Conservation (phyloP, 1,140 invertebrate genomes). For the Cylas formicarius region DNA sequence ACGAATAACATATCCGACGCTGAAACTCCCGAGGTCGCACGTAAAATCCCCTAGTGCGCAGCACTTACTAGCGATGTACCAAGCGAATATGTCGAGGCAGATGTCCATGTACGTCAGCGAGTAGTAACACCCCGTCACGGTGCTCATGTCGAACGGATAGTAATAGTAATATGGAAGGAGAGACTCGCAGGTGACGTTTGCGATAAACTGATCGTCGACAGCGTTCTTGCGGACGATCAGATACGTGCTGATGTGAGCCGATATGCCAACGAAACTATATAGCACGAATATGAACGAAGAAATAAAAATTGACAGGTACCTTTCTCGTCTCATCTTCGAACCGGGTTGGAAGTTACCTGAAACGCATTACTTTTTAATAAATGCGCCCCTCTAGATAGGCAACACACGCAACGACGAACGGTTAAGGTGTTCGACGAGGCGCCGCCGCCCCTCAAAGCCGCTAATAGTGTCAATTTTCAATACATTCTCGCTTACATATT, state of each 20-base stretch:
- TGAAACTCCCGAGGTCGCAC: constrained; percentile 2
- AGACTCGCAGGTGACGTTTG: constrained; percentile 9
- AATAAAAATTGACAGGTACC: not conserved
- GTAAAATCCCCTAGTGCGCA: not conserved
- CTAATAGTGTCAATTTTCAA: no score
- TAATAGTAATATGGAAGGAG: constrained; percentile 15
- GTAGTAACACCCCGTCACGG: constrained; percentile 11
- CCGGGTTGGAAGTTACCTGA: constrained; percentile 19
- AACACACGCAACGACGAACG: no score
- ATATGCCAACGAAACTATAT: constrained; percentile 16
- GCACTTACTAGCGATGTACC: constrained; percentile 18
- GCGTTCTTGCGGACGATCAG: constrained; percentile 11
- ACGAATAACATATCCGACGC: constrained; percentile 26
- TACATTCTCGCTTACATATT: no score
- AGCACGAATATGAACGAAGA: constrained; percentile 9
- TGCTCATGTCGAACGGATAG: constrained; percentile 17
- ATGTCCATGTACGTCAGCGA: constrained; percentile 17
- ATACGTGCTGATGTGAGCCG: constrained; percentile 10
- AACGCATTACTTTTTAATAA: no score
- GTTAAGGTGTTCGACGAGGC: no score
- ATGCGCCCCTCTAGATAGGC: no score
- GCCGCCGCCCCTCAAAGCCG: no score
- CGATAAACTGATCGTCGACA: not conserved
- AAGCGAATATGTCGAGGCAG: constrained; percentile 9
- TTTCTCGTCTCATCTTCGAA: constrained; percentile 5